phyloP scores from a whole-genome alignment of 2,113 vertebrate genomes.

The Desmodus rotundus region DNA sequence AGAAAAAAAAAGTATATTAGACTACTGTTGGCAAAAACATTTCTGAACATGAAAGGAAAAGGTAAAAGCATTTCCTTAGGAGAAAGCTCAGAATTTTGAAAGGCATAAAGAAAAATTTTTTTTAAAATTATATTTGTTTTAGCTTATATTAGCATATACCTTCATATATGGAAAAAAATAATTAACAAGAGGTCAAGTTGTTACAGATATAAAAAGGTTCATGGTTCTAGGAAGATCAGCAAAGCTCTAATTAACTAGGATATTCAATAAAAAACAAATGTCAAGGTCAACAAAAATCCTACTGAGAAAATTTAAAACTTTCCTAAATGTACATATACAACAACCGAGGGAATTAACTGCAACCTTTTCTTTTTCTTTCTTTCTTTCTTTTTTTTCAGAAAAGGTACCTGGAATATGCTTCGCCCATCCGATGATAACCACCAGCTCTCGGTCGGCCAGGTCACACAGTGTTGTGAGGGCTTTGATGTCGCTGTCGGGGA shows the following conservation, averaged over 20 bases:
- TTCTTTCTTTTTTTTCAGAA: background rate
- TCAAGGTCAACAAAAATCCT: background rate
- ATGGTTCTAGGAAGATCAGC: background rate
- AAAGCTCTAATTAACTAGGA: background rate
- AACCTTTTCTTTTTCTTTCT: background rate
- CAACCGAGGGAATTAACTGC: background rate
- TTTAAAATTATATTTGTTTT: background rate
- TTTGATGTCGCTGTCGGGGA: conserved; percentile 99
- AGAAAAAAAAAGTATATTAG: background rate
- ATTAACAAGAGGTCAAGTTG: background rate
- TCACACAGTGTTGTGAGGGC: conserved; percentile 98
- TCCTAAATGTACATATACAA: background rate
- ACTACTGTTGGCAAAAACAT: background rate
- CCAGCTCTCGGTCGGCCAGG: conserved; percentile 96
- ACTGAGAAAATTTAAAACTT: background rate
- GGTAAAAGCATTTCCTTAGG: background rate
- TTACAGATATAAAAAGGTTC: background rate
- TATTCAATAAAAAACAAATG: background rate
- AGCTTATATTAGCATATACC: background rate
- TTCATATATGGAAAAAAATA: background rate
- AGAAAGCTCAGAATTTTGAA: background rate
- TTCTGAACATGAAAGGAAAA: background rate
- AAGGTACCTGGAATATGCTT: conserved; percentile 97
- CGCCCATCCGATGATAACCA: conserved; percentile 99
- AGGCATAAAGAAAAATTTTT: background rate